Percentiles rank a stretch among this genome's conserved stretches.
Evolutionary conservation across 2,113 vertebrate species (phyloP).

Genomic region (Gnathonemus longibarbis): DNA sequence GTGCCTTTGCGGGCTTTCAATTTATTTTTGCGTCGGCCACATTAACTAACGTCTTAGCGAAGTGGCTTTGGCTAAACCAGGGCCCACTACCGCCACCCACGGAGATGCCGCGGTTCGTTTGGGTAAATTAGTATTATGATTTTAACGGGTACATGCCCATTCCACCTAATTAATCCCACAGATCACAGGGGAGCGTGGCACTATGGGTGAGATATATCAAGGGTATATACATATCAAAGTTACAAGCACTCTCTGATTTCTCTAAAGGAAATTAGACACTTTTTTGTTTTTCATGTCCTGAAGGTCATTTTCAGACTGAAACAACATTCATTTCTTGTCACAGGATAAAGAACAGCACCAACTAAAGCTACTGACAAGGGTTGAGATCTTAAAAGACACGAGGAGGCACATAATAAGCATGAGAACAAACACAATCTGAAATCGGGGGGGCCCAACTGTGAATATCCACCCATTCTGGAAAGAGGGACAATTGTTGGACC

Average conservation of each 20-base stretch:
- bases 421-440: background rate
- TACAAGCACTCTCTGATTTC: constrained; percentile 53
- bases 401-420: no score
- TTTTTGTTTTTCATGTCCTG: constrained; percentile 63
- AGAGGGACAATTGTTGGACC: background rate
- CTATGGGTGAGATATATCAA: constrained; percentile 64
- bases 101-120: constrained; percentile 56
- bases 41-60: constrained; percentile 12
- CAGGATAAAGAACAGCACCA: background rate
- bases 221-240: constrained; percentile 64
- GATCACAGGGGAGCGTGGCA: constrained; percentile 66
- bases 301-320: constrained; percentile 41
- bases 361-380: background rate
- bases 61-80: constrained; percentile 34
- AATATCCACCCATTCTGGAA: background rate
- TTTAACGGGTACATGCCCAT: constrained; percentile 70
- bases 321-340: constrained; percentile 28
- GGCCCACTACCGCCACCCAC: constrained; percentile 59
- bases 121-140: constrained; percentile 74
- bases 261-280: constrained; percentile 56
- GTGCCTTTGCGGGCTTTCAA: constrained; percentile 10
- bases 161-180: constrained; percentile 70
- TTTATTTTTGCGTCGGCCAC: constrained; percentile 4
- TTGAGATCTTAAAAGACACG: background rate
- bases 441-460: background rate